Evolutionary conservation across 2,888 invertebrate species (phyloP).

Genomic region (Rotaria socialis): DNA sequence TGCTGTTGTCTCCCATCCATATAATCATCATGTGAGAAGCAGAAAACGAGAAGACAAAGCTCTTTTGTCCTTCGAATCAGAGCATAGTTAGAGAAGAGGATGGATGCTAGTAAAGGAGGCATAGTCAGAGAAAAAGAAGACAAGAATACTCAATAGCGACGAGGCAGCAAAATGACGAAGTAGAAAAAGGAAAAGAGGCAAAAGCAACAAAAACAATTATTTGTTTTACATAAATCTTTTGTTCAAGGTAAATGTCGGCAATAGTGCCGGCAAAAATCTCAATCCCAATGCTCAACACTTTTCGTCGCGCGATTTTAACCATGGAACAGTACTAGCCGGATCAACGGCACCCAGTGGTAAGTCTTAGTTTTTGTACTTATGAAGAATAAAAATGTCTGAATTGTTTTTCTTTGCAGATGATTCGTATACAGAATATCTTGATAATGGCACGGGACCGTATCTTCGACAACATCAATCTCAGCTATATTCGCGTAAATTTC

Average conservation of each 20-base stretch:
- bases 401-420: neutral
- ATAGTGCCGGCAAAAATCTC: neutral
- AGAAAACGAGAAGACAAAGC: constrained; percentile 13
- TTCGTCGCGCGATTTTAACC: neutral
- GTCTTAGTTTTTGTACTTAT: neutral
- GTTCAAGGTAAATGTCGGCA: constrained; percentile 22
- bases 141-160: neutral
- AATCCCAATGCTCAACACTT: constrained; percentile 15
- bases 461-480: constrained; percentile 19
- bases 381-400: neutral
- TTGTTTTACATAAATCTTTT: constrained; percentile 6
- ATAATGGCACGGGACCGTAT: constrained; percentile 2
- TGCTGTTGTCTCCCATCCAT: constrained; percentile 1
- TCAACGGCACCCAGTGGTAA: constrained; percentile 1
- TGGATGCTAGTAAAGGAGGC: neutral
- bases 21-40: constrained; percentile 26
- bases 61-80: constrained; percentile 22
- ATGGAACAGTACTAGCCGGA: constrained; percentile 23
- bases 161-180: neutral
- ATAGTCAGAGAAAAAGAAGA: neutral
- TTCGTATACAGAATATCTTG: neutral
- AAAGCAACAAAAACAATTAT: neutral
- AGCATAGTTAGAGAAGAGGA: neutral
- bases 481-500: neutral
- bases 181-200: neutral